Base-by-base conservation (phyloP, 2,797 vertebrate genomes). In the Urosaurus nigricauda region DNA sequence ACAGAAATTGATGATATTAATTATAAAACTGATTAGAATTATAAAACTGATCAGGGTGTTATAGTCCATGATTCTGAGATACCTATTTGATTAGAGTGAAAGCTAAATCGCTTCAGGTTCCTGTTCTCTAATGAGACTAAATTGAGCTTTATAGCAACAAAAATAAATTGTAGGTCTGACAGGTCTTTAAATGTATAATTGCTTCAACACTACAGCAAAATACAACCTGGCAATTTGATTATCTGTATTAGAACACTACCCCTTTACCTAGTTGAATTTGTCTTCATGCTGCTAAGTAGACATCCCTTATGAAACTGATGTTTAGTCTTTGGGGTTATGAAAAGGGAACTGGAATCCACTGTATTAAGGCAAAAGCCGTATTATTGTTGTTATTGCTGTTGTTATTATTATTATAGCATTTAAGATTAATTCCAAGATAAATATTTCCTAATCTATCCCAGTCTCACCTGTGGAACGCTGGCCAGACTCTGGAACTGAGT, bases 401-500 rank as follows among this genome's bases (percentile, higher is more conserved):
- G 92, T 79, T n/a, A 88, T 0, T n/a, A n/a, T 0, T 90, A 93
- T 90, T 75, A 84, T 68, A 91, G 43, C 0, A 73, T 87, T 83
- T 75, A 87, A 78, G 71, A 9, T 83, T 37, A 9, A 91, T 73
- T 14, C 79, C 84, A 91, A 92, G 35, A 84, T 0, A 0, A 11
- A 83, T 92, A 51, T 87, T 91, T 92, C 90, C 89, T 85, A 92
- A 88, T 78, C 89, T 85, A 29, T 74, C 90, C 88, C 85, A 0
- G 84, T 91, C 97, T 97, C 95, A 98, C 98, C 98, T 98, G 98
- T 91, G 98, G 98, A 87, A 98, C 97, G 32, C 97, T 96, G 92
- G 98, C 97, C 89, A 98, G 96, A 92, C 98, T 98, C 96, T 98
- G 98, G 88, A 98, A 97, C 86, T 98, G 98, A 73, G 97, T 95